phyloP scores from a whole-genome alignment of 92 coral and sea anemone genomes.

The Palythoa caribaeorum region DNA sequence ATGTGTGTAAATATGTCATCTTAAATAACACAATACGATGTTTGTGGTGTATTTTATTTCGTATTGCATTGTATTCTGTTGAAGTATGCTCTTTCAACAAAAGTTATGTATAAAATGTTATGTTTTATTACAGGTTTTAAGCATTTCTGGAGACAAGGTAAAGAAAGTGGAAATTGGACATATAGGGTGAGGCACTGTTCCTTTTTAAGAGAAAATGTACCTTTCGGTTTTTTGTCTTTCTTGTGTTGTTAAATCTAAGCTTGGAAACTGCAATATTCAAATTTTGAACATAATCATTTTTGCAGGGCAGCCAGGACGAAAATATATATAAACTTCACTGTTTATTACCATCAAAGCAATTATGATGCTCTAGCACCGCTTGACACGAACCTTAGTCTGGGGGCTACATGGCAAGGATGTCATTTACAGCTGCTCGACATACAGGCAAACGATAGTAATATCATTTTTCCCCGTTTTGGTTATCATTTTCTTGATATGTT shows the following conservation, averaged over 20 bases:
- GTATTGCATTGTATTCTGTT: too few relatives aligned
- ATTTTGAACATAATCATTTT: not conserved
- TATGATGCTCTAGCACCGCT: constrained; percentile 14
- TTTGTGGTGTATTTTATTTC: too few relatives aligned
- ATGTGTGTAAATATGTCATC: too few relatives aligned
- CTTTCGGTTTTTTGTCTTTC: not conserved
- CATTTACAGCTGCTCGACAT: constrained; percentile 10
- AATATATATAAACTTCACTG: constrained; percentile 20
- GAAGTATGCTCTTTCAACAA: too few relatives aligned
- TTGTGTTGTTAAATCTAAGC: not conserved
- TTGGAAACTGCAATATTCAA: not conserved
- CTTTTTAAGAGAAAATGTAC: not conserved
- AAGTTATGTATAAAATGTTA: too few relatives aligned
- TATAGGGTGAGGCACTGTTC: not conserved
- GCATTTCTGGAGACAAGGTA: not conserved
- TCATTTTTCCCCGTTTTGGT: not conserved
- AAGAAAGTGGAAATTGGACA: not conserved
- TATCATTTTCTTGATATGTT: not conserved
- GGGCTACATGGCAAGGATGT: constrained; percentile 1
- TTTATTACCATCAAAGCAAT: not conserved
- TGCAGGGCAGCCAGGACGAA: not conserved
- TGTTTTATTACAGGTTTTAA: not conserved
- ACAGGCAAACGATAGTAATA: constrained; percentile 42
- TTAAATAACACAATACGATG: too few relatives aligned
- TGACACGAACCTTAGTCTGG: constrained; percentile 2